Evolutionary conservation across 2,888 invertebrate species (phyloP).

Genomic region (Fragum whitleyi): DNA sequence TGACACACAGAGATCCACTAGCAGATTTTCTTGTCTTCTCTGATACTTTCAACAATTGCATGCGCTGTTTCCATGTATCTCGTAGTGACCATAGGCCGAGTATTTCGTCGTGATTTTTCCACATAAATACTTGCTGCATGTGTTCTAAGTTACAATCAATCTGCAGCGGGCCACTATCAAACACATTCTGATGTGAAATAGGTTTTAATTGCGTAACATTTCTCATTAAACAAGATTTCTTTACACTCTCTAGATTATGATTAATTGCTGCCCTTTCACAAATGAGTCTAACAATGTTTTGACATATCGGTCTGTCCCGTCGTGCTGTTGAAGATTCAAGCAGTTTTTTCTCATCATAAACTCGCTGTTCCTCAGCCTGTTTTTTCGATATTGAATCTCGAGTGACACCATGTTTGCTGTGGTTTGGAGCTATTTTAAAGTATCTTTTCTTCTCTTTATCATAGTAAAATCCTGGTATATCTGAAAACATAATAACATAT

Average conservation of each 20-base stretch:
- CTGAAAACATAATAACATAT: slow-evolving; percentile 45
- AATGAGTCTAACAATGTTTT: background rate
- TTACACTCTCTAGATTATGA: background rate
- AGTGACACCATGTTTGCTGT: slow-evolving; percentile 72
- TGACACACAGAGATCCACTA: slow-evolving; percentile 50
- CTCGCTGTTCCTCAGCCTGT: slow-evolving; percentile 70
- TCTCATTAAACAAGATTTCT: slow-evolving; percentile 12
- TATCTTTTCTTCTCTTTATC: slow-evolving; percentile 80
- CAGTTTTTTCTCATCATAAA: slow-evolving; percentile 60
- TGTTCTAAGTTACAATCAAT: slow-evolving; percentile 71
- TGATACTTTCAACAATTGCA: slow-evolving; percentile 72
- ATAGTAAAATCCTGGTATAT: slow-evolving; percentile 83
- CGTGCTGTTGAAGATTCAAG: background rate
- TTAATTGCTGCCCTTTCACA: background rate
- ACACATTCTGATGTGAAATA: slow-evolving; percentile 37
- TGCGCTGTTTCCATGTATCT: slow-evolving; percentile 71
- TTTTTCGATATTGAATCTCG: slow-evolving; percentile 73
- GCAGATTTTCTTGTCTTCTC: slow-evolving; percentile 39
- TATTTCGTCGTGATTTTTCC: slow-evolving; percentile 65
- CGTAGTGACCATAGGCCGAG: slow-evolving; percentile 78
- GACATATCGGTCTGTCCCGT: background rate
- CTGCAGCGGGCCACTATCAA: slow-evolving; percentile 26
- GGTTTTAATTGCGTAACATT: slow-evolving; percentile 46
- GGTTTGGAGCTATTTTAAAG: slow-evolving; percentile 80
- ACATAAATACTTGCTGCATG: slow-evolving; percentile 70